Conservation (phyloP, 2,888 invertebrate genomes). For the Chymomyza caudatula region DNA sequence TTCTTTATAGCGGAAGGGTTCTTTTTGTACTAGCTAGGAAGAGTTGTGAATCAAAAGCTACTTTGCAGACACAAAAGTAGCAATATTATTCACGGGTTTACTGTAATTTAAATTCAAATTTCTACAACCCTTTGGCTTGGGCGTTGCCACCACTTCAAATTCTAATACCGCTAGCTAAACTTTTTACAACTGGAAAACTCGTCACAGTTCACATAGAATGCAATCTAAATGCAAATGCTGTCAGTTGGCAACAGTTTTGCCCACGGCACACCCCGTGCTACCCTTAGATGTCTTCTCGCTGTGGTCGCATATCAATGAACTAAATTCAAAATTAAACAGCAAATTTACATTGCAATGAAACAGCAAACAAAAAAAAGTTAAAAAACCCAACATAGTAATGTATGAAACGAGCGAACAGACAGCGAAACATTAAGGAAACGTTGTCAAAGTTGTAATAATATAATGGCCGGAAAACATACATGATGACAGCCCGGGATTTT, state of each 20-base stretch:
- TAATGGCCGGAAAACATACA: slow-evolving; percentile 1
- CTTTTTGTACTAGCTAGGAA: too few relatives aligned
- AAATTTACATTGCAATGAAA: slow-evolving; percentile 59
- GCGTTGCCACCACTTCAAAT: background rate
- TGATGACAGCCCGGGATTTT: slow-evolving; percentile 47
- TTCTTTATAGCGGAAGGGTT: too few relatives aligned
- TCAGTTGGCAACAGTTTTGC: background rate
- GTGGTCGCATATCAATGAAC: slow-evolving; percentile 35
- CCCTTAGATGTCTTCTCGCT: background rate
- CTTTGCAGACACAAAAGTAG: too few relatives aligned
- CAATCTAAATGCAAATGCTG: slow-evolving; percentile 64
- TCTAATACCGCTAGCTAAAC: background rate
- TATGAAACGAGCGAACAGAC: background rate
- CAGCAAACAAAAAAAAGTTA: too few relatives aligned
- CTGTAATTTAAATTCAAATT: background rate
- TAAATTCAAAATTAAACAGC: slow-evolving; percentile 61
- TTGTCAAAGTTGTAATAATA: background rate
- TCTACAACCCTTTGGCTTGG: background rate
- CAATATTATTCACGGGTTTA: too few relatives aligned
- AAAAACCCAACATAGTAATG: too few relatives aligned
- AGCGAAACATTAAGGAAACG: too few relatives aligned
- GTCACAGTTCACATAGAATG: slow-evolving; percentile 15
- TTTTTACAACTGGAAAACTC: background rate
- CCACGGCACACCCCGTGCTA: background rate
- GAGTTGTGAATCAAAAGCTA: too few relatives aligned